A percentile compares a stretch with the other conserved stretches of the same genome.
Conservation (phyloP, 2,797 vertebrate genomes). For the Characodon lateralis region DNA sequence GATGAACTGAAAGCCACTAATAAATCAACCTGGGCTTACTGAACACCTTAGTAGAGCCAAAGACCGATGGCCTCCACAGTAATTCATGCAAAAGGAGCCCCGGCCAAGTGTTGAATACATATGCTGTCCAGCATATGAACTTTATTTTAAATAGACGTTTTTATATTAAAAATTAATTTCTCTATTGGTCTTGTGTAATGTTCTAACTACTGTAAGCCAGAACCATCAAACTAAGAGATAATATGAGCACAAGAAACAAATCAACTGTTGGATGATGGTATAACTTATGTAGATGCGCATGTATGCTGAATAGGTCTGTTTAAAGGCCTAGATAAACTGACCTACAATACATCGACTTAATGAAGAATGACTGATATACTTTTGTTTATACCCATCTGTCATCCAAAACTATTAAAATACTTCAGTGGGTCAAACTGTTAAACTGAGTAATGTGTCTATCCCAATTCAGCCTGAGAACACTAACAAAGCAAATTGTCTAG, state of each 20-base stretch:
- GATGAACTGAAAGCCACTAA: neutral
- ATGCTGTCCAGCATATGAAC: too few relatives aligned
- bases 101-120: too few relatives aligned
- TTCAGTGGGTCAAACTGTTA: neutral
- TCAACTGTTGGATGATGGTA: too few relatives aligned
- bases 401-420: neutral
- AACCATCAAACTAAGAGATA: too few relatives aligned
- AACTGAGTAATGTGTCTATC: neutral
- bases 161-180: too few relatives aligned
- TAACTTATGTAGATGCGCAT: too few relatives aligned
- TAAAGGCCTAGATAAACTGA: neutral
- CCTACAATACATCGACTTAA: neutral
- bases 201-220: too few relatives aligned
- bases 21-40: neutral
- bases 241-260: too few relatives aligned
- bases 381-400: neutral
- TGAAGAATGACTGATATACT: neutral
- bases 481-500: neutral
- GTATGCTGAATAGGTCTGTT: too few relatives aligned
- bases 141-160: too few relatives aligned
- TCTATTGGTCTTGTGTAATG: too few relatives aligned
- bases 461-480: neutral
- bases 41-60: neutral
- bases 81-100: too few relatives aligned
- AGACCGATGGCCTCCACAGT: neutral